Percentiles rank a stretch among this genome's conserved stretches.
Evolutionary conservation across 92 coral and sea anemone species (phyloP).

Genomic region (Epizoanthus ramosus): DNA sequence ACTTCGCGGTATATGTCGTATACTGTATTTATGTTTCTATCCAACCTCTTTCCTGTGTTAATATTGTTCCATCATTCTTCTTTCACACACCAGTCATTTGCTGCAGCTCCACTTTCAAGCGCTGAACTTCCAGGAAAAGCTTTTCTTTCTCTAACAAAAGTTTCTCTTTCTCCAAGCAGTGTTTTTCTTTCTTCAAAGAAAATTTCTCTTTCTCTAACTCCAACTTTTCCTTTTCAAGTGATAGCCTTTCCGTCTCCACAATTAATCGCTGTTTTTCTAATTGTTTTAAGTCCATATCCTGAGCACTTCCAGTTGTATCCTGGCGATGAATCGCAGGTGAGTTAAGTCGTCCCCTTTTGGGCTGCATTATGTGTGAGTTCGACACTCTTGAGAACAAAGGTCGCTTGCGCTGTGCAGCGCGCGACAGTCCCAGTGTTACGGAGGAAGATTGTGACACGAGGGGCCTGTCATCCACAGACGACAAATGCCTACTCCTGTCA

Average conservation of each 20-base stretch:
- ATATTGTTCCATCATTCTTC: background rate
- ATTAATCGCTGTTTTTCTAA: slow-evolving; percentile 2
- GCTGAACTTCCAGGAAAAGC: slow-evolving; percentile 25
- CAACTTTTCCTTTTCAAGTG: slow-evolving; percentile 23
- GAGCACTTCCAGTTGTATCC: background rate
- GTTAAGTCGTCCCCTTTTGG: slow-evolving; percentile 10
- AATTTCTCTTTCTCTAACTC: slow-evolving; percentile 24
- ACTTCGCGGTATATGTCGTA: too few relatives aligned
- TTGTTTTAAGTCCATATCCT: slow-evolving; percentile 5
- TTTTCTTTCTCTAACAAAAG: slow-evolving; percentile 28
- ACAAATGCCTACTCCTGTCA: background rate
- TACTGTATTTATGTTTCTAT: too few relatives aligned
- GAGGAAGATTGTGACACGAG: background rate
- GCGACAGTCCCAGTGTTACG: slow-evolving; percentile 16
- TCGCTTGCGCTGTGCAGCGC: slow-evolving; percentile 38
- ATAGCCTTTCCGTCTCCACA: slow-evolving; percentile 22
- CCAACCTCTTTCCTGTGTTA: too few relatives aligned
- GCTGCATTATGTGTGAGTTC: slow-evolving; percentile 12
- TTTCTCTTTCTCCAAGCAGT: slow-evolving; percentile 30
- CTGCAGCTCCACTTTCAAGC: slow-evolving; percentile 27
- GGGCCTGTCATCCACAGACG: background rate
- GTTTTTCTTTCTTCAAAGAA: slow-evolving; percentile 28
- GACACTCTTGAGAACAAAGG: slow-evolving; percentile 29
- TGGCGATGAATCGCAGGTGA: slow-evolving; percentile 10
- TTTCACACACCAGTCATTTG: slow-evolving; percentile 9